phyloP scores from a whole-genome alignment of 1,140 invertebrate genomes.

The Gonatopus flavifemur region DNA sequence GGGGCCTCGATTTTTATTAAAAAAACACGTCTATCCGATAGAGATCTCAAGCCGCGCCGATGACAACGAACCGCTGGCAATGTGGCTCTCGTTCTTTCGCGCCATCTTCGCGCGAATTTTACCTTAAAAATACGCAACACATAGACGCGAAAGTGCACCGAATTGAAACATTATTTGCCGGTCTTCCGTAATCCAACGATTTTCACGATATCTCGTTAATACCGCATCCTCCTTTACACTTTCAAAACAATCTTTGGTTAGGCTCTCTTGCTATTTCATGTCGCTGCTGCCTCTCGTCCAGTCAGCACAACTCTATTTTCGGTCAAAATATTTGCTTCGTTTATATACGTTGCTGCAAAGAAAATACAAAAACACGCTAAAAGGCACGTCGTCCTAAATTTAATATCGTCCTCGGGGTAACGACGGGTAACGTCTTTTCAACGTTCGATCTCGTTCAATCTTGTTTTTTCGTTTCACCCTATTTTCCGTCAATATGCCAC shows the following conservation, averaged over 20 bases:
- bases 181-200: neutral
- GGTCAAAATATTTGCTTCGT: neutral
- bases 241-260: constrained; percentile 37
- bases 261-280: constrained; percentile 11
- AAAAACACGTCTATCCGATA: constrained; percentile 3
- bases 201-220: neutral
- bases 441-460: neutral
- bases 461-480: neutral
- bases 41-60: constrained; percentile 13
- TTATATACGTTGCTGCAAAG: no score
- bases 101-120: constrained; percentile 36
- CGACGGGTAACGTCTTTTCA: no score
- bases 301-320: neutral
- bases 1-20: neutral
- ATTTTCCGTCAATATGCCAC: constrained; percentile 25
- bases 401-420: no score
- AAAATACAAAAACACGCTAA: no score
- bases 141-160: neutral
- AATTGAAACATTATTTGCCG: neutral
- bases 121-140: constrained; percentile 15
- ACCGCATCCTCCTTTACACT: neutral
- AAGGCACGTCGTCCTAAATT: no score
- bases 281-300: neutral
- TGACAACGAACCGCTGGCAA: constrained; percentile 43
- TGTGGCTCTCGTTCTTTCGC: constrained; percentile 43